A percentile compares a stretch with the other conserved stretches of the same genome.
Conservation (phyloP, 2,113 vertebrate genomes). For the Leptosomus discolor region DNA sequence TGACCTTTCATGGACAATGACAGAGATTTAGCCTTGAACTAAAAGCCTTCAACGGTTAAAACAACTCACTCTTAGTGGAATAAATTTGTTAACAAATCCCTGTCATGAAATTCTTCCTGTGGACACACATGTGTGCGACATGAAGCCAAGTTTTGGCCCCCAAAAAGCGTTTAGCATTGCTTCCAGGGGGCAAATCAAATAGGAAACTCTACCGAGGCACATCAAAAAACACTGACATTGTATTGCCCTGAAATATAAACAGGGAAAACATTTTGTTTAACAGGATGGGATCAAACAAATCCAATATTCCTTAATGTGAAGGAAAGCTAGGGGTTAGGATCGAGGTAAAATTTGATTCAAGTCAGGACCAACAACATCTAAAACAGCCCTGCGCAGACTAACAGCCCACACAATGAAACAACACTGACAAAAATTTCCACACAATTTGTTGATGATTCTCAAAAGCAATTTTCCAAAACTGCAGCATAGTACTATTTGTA, state of each 20-base stretch:
- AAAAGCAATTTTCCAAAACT: not conserved
- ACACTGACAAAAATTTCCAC: not conserved
- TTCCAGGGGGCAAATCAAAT: not conserved
- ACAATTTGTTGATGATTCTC: not conserved
- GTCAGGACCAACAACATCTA: not conserved
- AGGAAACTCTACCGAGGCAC: not conserved
- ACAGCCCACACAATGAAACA: not conserved
- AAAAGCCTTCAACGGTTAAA: not conserved
- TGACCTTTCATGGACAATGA: not conserved
- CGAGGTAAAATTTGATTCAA: not conserved
- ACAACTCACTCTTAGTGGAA: not conserved
- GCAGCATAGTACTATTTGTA: not conserved
- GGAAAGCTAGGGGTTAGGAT: not conserved
- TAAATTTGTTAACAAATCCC: not conserved
- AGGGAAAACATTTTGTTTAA: not conserved
- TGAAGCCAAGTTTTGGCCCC: fast-evolving
- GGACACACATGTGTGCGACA: fast-evolving
- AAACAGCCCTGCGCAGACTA: not conserved
- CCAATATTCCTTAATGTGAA: not conserved
- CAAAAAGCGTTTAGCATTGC: not conserved
- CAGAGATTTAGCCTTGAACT: not conserved
- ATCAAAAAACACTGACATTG: fast-evolving
- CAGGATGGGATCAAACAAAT: not conserved
- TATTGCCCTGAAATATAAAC: not conserved
- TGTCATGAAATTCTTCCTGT: not conserved